Evolutionary conservation across 2,888 invertebrate species (phyloP).

Genomic region (Thymelicus acteon): DNA sequence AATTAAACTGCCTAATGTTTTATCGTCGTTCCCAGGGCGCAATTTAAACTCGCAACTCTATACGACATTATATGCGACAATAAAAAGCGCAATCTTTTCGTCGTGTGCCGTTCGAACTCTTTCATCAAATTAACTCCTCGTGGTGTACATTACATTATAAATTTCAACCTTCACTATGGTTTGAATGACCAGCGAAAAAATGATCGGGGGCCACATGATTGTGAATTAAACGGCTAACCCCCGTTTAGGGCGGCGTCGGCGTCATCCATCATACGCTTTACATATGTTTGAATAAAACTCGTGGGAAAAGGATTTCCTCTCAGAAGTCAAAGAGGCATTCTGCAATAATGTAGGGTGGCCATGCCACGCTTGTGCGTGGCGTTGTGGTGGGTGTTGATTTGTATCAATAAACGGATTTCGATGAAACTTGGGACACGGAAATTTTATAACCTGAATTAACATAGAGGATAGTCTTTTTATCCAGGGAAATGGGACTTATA

Average conservation of each 20-base stretch:
- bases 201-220: conserved; percentile 73
- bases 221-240: conserved; percentile 81
- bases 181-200: conserved; percentile 80
- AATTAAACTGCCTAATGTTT: conserved; percentile 39
- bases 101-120: conserved; percentile 78
- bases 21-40: conserved; percentile 42
- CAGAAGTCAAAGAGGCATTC: conserved; percentile 78
- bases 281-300: conserved; percentile 86
- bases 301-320: conserved; percentile 86
- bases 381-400: no score
- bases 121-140: conserved; percentile 57
- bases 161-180: conserved; percentile 60
- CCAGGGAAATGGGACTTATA: no score
- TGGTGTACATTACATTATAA: conserved; percentile 80
- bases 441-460: no score
- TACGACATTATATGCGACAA: conserved; percentile 50
- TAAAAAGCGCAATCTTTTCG: conserved; percentile 77
- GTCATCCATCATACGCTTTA: conserved; percentile 85
- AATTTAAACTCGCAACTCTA: conserved; percentile 37
- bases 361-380: no score
- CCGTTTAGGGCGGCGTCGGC: conserved; percentile 67
- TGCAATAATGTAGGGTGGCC: conserved; percentile 66
- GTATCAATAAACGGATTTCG: no score
- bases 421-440: no score
- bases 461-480: no score